Evolutionary conservation across 1,140 invertebrate species (phyloP), one percentile per base, ranked within the genome.

Genomic region (Xylocopa sonorina): DNA sequence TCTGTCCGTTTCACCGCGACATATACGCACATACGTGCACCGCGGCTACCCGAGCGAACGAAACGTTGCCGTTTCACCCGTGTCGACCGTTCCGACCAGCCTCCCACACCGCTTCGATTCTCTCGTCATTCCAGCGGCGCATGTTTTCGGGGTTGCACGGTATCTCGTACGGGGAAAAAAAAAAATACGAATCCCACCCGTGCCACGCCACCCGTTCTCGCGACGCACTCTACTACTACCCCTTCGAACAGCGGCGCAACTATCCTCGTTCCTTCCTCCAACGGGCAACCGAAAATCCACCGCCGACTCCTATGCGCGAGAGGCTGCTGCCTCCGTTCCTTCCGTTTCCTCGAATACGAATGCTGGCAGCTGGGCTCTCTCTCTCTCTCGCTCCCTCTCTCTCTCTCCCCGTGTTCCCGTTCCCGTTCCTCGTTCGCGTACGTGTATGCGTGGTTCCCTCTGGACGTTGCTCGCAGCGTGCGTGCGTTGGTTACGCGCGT

Each of bases 31-130:
- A 67, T 80, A 78, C 68, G 69, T 55, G 68, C 68, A 55, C 32
- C 53, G 4, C 63, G 69, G 73, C 48, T 78, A 84, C 21, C 82
- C 83, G 24, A 81, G 62, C 53, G 69, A 81, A 66, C 83, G 82
- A 58, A 78, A 84, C 10, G 63, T 43, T 43, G 66, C 53, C n/a
- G 4, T 50, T 43, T 53, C 66, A 51, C 32, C 72, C 53, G 43
- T 48, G 51, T n/a, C 24, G 38, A 51, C 18, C 64, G 57, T 74
- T 46, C 71, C 74, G 74, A 78, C 71, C 6, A 66, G 34, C 62
- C 29, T 84, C 53, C 63, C 24, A 72, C 69, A 38, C 34, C 63
- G 50, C 63, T 64, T 16, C 57, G 57, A 58, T 9, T 77, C 82
- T 78, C 62, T 85, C 83, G 78, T 85, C 51, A 64, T 57, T 74